These are phyloP conservation scores for Lathamus discolor DNA, from an alignment of 2,113 vertebrate species.

Conservation along the genomic window DNA sequence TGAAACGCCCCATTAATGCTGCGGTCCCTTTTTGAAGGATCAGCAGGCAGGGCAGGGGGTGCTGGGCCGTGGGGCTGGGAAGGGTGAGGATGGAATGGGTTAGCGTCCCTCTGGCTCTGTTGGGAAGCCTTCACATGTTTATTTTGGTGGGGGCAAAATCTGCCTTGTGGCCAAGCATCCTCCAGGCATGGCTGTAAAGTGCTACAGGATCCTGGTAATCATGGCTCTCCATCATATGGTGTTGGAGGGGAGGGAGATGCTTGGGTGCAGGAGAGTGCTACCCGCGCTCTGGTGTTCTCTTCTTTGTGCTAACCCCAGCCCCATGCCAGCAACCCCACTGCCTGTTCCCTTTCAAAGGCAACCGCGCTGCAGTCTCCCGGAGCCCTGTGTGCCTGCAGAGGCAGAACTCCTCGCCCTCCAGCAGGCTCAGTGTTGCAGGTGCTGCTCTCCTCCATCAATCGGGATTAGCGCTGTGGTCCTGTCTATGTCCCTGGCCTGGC, in stretches of 20 bases:
- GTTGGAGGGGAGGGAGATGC: background rate
- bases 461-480: background rate
- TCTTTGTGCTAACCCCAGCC: background rate
- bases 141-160: background rate
- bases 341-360: background rate
- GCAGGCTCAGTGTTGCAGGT: background rate
- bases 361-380: background rate
- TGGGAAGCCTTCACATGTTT: background rate
- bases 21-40: conserved; percentile 43
- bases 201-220: background rate
- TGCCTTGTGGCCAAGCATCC: background rate
- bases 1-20: conserved; percentile 75
- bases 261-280: background rate
- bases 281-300: accelerated
- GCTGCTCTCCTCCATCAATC: background rate
- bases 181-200: background rate
- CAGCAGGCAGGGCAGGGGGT: background rate
- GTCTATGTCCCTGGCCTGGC: background rate
- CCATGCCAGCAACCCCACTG: background rate
- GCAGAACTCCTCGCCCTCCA: accelerated
- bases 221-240: background rate
- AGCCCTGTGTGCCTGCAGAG: background rate
- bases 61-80: background rate
- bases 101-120: background rate
- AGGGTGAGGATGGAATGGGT: background rate